Base-by-base conservation (phyloP, 2,888 invertebrate species). In the Parnassius glacialis region DNA sequence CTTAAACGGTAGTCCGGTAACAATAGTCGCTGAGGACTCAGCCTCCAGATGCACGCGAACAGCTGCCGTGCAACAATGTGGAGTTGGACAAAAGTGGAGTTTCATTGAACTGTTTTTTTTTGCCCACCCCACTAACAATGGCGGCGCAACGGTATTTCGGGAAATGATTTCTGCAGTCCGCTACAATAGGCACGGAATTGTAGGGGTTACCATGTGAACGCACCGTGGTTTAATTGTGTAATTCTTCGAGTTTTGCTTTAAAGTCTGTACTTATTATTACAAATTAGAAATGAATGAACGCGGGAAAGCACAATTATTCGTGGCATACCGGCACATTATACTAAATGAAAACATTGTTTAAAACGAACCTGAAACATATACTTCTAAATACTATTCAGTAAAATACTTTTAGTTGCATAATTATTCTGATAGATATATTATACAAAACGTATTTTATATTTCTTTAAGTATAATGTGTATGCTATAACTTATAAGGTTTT, bases 121-220 rank as follows among this genome's bases (percentile, higher is more conserved):
- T 67, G 67, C 48, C 48, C n/a, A 48, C 48, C 66, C 61, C 53
- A 43, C 54, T 13, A 64, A 73, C 71, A 74, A 74, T 69, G 65
- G 68, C 58, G 54, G 57, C 58, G 69, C 70, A 72, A 76, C 73
- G 72, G 71, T 65, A 61, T 69, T 70, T 72, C 73, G 68, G 74
- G 72, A 73, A 73, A 71, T 72, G 68, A 70, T 73, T 71, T 69
- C 69, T 59, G 69, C 65, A 65, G 64, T 41, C 2, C 10, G 16
- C 16, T 10, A 58, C 58, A 58, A 62, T 44, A 20, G 58, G 10
- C 12, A 54, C 42, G 7, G 54, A 44, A 25, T 13, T 41, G 52
- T 47, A 44, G 58, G 62, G 62, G 53, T 44, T 25, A 52, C 47
- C 11, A 34, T 50, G 48, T 42, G 58, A 58, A 25, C 25, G 45